These are phyloP conservation scores for Choloepus hoffmanni DNA, from an alignment of 2,113 vertebrate genomes.

Conservation along the genomic window DNA sequence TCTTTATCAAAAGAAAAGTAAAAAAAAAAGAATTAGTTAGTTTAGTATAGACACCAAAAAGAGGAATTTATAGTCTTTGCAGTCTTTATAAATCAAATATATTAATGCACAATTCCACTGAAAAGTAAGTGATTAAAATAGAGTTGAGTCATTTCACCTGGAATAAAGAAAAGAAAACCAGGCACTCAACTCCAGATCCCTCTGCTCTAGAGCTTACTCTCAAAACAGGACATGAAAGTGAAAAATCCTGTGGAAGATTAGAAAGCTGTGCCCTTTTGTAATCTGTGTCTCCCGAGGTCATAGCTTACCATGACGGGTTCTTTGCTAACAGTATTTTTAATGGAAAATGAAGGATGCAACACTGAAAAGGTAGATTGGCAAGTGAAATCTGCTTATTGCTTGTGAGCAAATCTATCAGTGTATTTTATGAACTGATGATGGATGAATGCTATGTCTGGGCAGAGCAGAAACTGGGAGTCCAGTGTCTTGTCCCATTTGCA, in stretches of 20 bases:
- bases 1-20: too few species aligned
- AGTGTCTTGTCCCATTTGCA: too few species aligned
- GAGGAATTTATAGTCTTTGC: too few species aligned
- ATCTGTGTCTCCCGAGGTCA: not conserved
- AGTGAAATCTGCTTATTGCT: not conserved
- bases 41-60: too few species aligned
- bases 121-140: not conserved
- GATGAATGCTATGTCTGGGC: not conserved
- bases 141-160: not conserved
- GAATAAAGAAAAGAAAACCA: not conserved
- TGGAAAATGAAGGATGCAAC: not conserved
- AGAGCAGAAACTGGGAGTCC: too few species aligned
- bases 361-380: not conserved
- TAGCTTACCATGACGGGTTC: not conserved
- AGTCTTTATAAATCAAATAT: too few species aligned
- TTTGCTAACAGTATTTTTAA: not conserved
- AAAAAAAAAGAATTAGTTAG: too few species aligned
- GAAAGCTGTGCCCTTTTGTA: not conserved
- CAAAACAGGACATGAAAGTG: not conserved
- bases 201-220: not conserved
- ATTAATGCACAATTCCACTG: not conserved
- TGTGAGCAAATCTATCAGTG: not conserved
- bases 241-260: not conserved
- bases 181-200: not conserved
- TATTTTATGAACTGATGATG: not conserved